Base-by-base conservation (phyloP, 2,113 vertebrate species). In the Oxygymnocypris stewartii region DNA sequence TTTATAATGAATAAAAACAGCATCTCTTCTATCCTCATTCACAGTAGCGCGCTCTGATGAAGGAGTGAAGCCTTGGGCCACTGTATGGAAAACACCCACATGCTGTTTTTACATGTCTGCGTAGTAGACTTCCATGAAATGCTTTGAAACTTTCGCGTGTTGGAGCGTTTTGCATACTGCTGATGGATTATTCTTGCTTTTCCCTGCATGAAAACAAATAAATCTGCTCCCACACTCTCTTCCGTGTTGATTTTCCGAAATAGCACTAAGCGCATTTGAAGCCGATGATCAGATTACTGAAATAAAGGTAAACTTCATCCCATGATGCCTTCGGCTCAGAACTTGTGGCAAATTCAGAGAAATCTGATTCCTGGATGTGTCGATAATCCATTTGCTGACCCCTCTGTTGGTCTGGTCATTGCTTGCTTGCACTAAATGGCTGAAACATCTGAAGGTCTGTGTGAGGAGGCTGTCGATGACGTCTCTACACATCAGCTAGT, bases 321-420 rank as follows among this genome's bases (percentile, higher is more conserved):
- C 23, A 10, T 31, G 57, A 67, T 10, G 79, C 35, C 42, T 69
- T 82, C 13, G 18, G 14, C 44, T 83, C 44, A n/a, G 44, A 83
- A 69, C 28, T 18, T 23, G 63, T 20, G 49, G 23, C 20, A 59
- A 74, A 74, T 84, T 74, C 49, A 11, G 13, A 49, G 69, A 74
- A 84, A 74, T 74, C 28, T 40, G 14, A 57, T 74, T 74, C 35
- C 82, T 40, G 67, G 67, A 57, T 73, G 49, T 59, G 49, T 13
- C 69, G 6, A 23, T 74, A 74, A 84, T 74, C 49, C 67, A 59
- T 59, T 84, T 74, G 57, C 31, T 42, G 82, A 82, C 80, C 80
- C 5, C 42, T 37, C 8, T 82, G 63, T 44, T 51, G 25, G 5
- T 67, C 63, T 10, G 82, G 11, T n/a, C 47, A 6, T 57, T 13